Evolutionary conservation across 35 echinoderm and acorn worm genomes (phyloP).

Genomic region (Diadema setosum): DNA sequence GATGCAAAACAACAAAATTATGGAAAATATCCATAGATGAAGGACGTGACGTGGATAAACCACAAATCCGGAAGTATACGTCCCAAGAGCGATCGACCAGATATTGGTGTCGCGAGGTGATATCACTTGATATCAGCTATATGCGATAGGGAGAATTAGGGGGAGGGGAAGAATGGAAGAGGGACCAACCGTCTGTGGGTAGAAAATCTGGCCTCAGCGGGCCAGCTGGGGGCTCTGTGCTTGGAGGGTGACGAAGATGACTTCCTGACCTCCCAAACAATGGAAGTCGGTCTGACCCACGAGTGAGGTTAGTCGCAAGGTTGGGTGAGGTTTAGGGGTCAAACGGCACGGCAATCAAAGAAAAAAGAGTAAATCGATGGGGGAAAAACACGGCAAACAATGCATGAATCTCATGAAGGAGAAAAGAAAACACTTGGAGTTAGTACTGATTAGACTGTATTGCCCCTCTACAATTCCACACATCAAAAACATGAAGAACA

Average conservation of each 20-base stretch:
- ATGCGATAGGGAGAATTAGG: too few species aligned
- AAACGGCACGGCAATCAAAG: not conserved
- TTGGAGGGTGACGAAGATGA: constrained; percentile 91
- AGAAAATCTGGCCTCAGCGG: constrained; percentile 38
- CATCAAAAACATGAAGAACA: too few species aligned
- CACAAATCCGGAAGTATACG: too few species aligned
- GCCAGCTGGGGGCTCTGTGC: constrained; percentile 87
- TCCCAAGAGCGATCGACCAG: too few species aligned
- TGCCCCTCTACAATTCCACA: too few species aligned
- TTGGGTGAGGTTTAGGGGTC: not conserved
- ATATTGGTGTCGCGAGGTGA: too few species aligned
- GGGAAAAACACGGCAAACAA: not conserved
- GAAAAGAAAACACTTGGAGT: not conserved
- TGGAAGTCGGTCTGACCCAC: constrained; percentile 76
- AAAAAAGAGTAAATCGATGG: not conserved
- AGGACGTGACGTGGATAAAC: too few species aligned
- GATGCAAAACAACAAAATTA: too few species aligned
- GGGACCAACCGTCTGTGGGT: not conserved
- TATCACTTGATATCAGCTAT: too few species aligned
- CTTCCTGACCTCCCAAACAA: constrained; percentile 99
- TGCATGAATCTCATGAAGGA: not conserved
- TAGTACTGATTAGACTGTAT: too few species aligned
- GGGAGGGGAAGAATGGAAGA: not conserved
- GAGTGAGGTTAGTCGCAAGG: constrained; percentile 16
- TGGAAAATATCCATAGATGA: too few species aligned